Conservation (phyloP, 2,888 invertebrate genomes). For the Coelinius sp. region DNA sequence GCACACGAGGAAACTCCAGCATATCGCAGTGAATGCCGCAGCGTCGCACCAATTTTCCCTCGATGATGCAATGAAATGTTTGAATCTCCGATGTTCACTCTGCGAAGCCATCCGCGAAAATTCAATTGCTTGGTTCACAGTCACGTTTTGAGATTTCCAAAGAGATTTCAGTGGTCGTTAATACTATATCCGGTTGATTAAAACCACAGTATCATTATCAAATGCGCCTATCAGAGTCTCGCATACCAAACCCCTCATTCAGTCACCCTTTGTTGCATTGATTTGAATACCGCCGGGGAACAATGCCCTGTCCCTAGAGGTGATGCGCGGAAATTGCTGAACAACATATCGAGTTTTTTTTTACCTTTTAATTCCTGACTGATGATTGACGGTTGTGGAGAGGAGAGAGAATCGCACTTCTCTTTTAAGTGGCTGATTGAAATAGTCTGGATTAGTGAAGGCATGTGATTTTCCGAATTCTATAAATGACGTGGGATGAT, state of each 20-base stretch:
- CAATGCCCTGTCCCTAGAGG: conserved; percentile 4
- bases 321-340: neutral
- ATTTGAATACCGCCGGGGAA: neutral
- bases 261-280: neutral
- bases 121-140: neutral
- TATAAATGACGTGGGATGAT: no score
- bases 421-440: conserved; percentile 7
- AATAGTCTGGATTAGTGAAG: conserved; percentile 18
- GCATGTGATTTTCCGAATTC: neutral
- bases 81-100: neutral
- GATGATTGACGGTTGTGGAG: conserved; percentile 5
- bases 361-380: conserved; percentile 5
- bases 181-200: conserved; percentile 27
- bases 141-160: neutral
- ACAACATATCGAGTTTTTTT: conserved; percentile 7
- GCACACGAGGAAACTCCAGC: neutral
- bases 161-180: neutral
- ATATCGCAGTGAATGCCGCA: neutral
- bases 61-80: conserved; percentile 12
- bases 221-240: conserved; percentile 4
- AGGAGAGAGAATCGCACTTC: neutral
- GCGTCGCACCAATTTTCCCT: neutral
- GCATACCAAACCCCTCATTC: neutral
- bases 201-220: conserved; percentile 17
- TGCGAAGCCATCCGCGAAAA: neutral